Conservation (phyloP, 2,888 invertebrate species). For the Crioceris asparagi region DNA sequence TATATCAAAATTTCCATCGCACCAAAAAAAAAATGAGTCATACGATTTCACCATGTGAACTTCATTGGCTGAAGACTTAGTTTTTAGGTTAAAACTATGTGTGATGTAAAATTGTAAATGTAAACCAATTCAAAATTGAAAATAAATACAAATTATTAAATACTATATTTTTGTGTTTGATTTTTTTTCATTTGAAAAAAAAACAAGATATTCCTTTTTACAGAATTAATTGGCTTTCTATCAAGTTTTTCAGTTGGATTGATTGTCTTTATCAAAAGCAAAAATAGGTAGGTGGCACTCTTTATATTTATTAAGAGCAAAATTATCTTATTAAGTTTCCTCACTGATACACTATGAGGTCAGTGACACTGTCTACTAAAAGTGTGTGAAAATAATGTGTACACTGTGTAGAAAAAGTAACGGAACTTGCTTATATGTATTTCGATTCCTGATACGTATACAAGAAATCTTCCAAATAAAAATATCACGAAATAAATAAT, state of each 20-base stretch:
- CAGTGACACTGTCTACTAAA: no score
- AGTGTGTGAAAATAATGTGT: no score
- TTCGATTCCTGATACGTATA: no score
- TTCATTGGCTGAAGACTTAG: conserved; percentile 14
- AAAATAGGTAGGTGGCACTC: conserved; percentile 37
- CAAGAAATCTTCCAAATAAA: no score
- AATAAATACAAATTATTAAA: conserved; percentile 38
- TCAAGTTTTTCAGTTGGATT: conserved; percentile 13
- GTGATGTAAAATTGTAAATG: conserved; percentile 43
- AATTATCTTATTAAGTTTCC: no score
- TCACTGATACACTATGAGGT: no score
- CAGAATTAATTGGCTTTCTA: conserved; percentile 21
- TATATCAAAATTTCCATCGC: conserved; percentile 37
- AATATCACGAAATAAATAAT: no score
- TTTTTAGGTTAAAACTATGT: conserved; percentile 36
- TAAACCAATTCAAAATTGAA: conserved; percentile 40
- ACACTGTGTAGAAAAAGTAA: no score
- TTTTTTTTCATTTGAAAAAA: conserved; percentile 28
- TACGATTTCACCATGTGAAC: conserved; percentile 16
- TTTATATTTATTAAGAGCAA: no score
- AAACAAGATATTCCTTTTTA: conserved; percentile 17
- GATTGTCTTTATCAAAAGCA: conserved; percentile 10
- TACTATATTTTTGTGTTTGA: no score
- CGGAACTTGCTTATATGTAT: no score
- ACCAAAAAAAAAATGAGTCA: no score